These are phyloP conservation scores for Okamejei kenojei DNA, from an alignment of 2,797 vertebrate genomes.

Conservation along the genomic window DNA sequence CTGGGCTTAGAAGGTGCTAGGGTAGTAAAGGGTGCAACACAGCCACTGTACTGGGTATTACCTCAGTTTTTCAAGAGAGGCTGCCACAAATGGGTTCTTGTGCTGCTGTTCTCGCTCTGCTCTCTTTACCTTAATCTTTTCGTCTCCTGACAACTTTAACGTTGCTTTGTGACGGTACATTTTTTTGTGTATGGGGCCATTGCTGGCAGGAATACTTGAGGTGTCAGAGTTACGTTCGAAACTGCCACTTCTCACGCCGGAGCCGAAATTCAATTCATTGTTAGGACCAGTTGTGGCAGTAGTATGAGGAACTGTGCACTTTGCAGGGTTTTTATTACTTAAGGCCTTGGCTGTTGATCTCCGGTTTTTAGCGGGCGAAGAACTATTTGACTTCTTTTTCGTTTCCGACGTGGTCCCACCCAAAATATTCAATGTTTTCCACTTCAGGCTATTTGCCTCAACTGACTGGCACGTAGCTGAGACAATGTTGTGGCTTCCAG, in stretches of 20 bases:
- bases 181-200: conserved; percentile 96
- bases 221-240: conserved; percentile 88
- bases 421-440: conserved; percentile 98
- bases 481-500: conserved; percentile 56
- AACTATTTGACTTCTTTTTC: conserved; percentile 74
- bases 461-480: conserved; percentile 75
- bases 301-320: conserved; percentile 71
- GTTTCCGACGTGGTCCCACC: conserved; percentile 86
- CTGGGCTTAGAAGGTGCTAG: conserved; percentile 69
- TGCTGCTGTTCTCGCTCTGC: conserved; percentile 81
- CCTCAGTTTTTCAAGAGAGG: conserved; percentile 99
- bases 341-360: conserved; percentile 77
- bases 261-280: conserved; percentile 68
- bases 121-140: conserved; percentile 91
- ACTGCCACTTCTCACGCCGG: conserved; percentile 53
- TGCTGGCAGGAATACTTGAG: conserved; percentile 83
- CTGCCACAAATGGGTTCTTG: conserved; percentile 91
- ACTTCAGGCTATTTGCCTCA: conserved; percentile 92
- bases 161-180: conserved; percentile 98
- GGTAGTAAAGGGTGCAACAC: conserved; percentile 73
- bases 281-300: conserved; percentile 60
- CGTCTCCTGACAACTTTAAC: conserved; percentile 90
- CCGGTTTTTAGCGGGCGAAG: conserved; percentile 73
- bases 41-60: conserved; percentile 94
- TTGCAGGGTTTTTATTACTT: conserved; percentile 77